Conservation (phyloP, 2,888 invertebrate species). For the Prosapia bicincta region DNA sequence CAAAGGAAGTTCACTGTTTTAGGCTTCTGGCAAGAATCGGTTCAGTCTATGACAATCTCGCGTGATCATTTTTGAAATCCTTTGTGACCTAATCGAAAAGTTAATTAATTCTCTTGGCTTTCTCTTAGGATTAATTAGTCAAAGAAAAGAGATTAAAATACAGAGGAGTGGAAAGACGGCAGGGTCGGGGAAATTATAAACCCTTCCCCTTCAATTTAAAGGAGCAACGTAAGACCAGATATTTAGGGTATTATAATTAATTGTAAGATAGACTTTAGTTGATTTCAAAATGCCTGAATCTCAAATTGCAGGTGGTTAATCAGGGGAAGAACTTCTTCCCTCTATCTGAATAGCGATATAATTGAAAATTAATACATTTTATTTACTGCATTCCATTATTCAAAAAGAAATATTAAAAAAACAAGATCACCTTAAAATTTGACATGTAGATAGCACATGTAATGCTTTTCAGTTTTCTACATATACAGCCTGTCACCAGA, state of each 20-base stretch:
- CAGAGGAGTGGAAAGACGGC: background rate
- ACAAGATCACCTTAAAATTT: too few species aligned
- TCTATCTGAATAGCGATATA: too few species aligned
- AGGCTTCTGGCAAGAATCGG: background rate
- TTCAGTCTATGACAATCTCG: background rate
- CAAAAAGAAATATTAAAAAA: too few species aligned
- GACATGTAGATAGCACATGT: too few species aligned
- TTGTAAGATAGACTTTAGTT: too few species aligned
- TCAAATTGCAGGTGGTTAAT: too few species aligned
- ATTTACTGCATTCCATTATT: too few species aligned
- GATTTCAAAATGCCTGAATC: too few species aligned
- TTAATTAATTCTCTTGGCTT: conserved; percentile 2
- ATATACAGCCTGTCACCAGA: too few species aligned
- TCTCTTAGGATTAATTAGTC: background rate
- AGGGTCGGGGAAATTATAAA: background rate
- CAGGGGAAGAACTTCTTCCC: too few species aligned
- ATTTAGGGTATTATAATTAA: background rate
- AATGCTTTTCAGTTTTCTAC: too few species aligned
- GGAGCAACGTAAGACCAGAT: background rate
- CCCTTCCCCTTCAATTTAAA: background rate
- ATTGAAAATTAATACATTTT: too few species aligned
- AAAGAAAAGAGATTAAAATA: background rate
- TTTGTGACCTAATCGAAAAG: background rate
- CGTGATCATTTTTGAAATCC: background rate
- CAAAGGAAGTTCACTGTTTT: background rate